Conservation (phyloP, 1,140 invertebrate species). For the Zaprionus inermis region DNA sequence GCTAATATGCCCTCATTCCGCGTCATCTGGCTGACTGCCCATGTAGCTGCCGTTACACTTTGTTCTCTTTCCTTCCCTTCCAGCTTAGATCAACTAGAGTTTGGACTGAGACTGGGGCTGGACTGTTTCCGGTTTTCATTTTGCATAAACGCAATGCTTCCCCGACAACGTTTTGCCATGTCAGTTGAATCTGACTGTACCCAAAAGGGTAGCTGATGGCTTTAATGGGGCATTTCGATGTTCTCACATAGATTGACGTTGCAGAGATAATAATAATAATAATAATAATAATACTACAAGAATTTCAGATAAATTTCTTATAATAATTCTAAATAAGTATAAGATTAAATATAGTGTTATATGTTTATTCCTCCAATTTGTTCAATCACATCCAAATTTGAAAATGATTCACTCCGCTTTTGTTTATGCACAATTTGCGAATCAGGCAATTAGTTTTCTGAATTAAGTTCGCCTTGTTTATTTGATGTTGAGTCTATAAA, state of each 20-base stretch:
- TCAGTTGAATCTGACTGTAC: slow-evolving; percentile 26
- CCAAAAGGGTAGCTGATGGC: slow-evolving; percentile 2
- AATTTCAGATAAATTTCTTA: no score
- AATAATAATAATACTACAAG: background rate
- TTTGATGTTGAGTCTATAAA: slow-evolving; percentile 3
- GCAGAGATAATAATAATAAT: no score
- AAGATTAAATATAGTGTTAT: no score
- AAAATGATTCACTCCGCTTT: background rate
- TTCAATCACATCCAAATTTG: background rate
- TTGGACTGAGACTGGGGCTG: background rate
- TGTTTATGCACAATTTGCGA: background rate
- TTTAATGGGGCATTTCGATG: slow-evolving; percentile 3
- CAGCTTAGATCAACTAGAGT: background rate
- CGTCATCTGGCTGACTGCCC: slow-evolving; percentile 9
- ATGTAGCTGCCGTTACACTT: slow-evolving; percentile 1
- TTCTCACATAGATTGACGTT: background rate
- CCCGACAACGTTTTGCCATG: slow-evolving; percentile 60
- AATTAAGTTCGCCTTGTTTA: background rate
- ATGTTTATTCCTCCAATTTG: background rate
- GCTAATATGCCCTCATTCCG: background rate
- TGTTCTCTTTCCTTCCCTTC: background rate
- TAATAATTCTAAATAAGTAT: no score
- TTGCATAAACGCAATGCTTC: slow-evolving; percentile 57
- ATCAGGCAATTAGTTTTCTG: background rate
- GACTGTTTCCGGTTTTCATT: slow-evolving; percentile 68